Base-by-base conservation (phyloP, 2,113 vertebrate species). In the Callionymus lyra region DNA sequence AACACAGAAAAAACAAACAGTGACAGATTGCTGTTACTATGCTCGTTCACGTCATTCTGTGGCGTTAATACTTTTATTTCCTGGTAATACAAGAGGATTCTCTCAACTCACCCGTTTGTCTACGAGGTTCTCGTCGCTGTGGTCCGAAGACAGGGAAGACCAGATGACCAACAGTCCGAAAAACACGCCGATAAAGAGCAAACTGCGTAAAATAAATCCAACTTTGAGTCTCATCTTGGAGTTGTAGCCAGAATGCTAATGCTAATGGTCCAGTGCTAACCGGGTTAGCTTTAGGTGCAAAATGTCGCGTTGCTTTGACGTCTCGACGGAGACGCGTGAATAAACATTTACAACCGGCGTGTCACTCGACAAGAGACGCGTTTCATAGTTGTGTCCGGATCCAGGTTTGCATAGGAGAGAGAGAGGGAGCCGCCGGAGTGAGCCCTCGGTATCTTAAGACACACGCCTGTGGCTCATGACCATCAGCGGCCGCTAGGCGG, bases 171-270 rank as follows among this genome's bases (percentile, higher is more conserved):
- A 59, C 16, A 95, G 61, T 34, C 84, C 89, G 45, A 95, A 78
- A 62, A 92, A 90, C 42, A 87, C 88, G 38, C 88, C 89, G 41
- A 90, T 59, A 36, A 88, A 70, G 40, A 92, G 74, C 59, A 89
- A 45, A 68, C 89, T 90, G 65, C 92, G 89, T 32, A 93, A 66
- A 55, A 94, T 56, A 66, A 95, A 90, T 32, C 92, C 91, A 9
- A 89, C 68, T 80, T 91, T 93, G 45, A 95, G 69, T 77, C 91
- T 89, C 92, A 95, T 94, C 6, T 65, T 70, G 84, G 53, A 19
- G 21, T 27, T 70, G 84, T 52, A 19, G 21, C 8, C 46, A n/a
- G 16, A 17, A 41, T 39, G 51, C 18, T 13, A 9, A 39, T 31
- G 31, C 16, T 32, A 18, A 18, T 53, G 49, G 61, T 49, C 6